Base-by-base conservation (phyloP, 2,888 invertebrate genomes). In the Nineta flava region DNA sequence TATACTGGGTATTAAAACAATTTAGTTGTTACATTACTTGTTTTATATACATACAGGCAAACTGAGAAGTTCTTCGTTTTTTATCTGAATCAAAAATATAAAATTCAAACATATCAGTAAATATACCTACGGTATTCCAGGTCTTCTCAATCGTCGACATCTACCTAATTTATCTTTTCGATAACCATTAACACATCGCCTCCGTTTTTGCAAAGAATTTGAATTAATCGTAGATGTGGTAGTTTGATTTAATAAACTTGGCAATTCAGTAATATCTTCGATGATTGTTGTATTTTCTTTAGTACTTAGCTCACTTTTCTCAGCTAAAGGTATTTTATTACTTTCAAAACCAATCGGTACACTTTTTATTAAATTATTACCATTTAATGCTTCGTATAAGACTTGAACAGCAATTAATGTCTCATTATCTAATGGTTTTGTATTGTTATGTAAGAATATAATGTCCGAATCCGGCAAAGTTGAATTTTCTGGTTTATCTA, bases 81-180 rank as follows among this genome's bases (percentile, higher is more conserved):
- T n/a, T n/a, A n/a, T n/a, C n/a, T n/a, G n/a, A n/a, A n/a, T n/a
- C n/a, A n/a, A n/a, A n/a, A n/a, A n/a, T n/a, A n/a, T n/a, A n/a
- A n/a, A n/a, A n/a, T n/a, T n/a, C n/a, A n/a, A n/a, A n/a, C n/a
- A n/a, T n/a, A n/a, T n/a, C n/a, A n/a, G 4, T 26, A 26, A 26
- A 26, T 7, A 26, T 54, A 53, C 43, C 40, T 16, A 26, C 26
- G 26, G 26, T 26, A 26, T 26, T 9, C 52, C 53, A 10, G 64
- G 63, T 54, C 59, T 57, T 48, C 65, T 57, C 5, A 65, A 54
- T 52, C 65, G 60, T 50, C 66, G 61, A 53, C 68, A 68, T 52
- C 65, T 60, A 7, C 67, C 67, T 43, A 58, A 59, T 53, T 65
- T 64, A 54, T 68, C 67, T 46, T 62, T 60, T 1, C 60, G 52